These are phyloP conservation scores for Chrosomus eos DNA, from an alignment of 2,797 vertebrate genomes.

Conservation along the genomic window DNA sequence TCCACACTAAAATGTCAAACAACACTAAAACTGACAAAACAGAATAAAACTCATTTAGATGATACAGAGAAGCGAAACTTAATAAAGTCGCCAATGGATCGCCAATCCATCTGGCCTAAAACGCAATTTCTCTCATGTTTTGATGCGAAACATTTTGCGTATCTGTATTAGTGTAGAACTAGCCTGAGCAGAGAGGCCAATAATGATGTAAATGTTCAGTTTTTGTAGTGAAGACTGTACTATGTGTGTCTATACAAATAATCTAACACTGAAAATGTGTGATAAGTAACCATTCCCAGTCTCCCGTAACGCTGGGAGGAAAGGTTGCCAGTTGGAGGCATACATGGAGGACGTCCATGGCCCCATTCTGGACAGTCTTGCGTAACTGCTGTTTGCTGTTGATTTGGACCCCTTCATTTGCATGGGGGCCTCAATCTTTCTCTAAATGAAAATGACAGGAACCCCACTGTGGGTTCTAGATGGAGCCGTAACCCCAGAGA, in stretches of 20 bases:
- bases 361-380: constrained; percentile 17
- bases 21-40: neutral
- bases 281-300: neutral
- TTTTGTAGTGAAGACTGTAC: neutral
- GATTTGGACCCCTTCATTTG: constrained; percentile 15
- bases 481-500: constrained; percentile 28
- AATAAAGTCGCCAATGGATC: neutral
- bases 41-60: neutral
- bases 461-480: constrained; percentile 44
- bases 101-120: neutral
- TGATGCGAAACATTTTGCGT: neutral
- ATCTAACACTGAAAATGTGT: neutral
- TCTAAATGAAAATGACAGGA: constrained; percentile 49
- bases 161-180: no score
- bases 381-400: constrained; percentile 37
- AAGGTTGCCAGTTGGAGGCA: no score
- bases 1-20: neutral
- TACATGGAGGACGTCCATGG: neutral
- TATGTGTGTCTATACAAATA: neutral
- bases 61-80: neutral
- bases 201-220: neutral
- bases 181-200: neutral
- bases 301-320: neutral
- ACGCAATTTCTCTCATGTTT: neutral
- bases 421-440: constrained; percentile 15